These are phyloP conservation scores for Lacanobia wlatinum DNA, from an alignment of 2,888 invertebrate species.

Conservation along the genomic window DNA sequence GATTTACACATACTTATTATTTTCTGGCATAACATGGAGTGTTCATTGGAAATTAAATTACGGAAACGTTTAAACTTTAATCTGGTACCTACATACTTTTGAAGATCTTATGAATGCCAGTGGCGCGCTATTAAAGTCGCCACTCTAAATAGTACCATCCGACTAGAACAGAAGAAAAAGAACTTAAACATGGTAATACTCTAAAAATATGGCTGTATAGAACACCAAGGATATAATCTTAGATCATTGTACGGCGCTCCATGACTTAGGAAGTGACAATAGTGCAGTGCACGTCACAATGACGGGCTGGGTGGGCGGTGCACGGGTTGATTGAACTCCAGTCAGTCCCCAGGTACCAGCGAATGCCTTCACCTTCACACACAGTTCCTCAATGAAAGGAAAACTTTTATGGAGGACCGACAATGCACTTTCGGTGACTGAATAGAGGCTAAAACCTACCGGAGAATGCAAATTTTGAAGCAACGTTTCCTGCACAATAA, in stretches of 20 bases:
- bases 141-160: background rate
- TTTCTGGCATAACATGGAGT: background rate
- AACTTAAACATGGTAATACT: background rate
- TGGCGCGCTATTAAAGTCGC: too few relatives aligned
- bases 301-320: constrained; percentile 84
- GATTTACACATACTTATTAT: background rate
- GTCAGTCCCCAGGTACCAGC: constrained; percentile 85
- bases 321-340: constrained; percentile 87
- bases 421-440: constrained; percentile 76
- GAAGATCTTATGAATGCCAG: background rate
- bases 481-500: constrained; percentile 70
- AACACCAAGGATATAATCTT: constrained; percentile 5
- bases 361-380: constrained; percentile 75
- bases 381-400: constrained; percentile 70
- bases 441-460: constrained; percentile 74
- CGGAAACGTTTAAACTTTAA: background rate
- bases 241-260: constrained; percentile 25
- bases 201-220: background rate
- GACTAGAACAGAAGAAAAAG: background rate
- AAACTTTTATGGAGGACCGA: constrained; percentile 71
- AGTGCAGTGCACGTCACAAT: constrained; percentile 81
- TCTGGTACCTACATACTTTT: background rate
- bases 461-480: constrained; percentile 76
- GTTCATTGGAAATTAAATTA: background rate
- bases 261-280: constrained; percentile 81